Conservation (phyloP, 2,888 invertebrate genomes). For the Drosophila paramelanica region DNA sequence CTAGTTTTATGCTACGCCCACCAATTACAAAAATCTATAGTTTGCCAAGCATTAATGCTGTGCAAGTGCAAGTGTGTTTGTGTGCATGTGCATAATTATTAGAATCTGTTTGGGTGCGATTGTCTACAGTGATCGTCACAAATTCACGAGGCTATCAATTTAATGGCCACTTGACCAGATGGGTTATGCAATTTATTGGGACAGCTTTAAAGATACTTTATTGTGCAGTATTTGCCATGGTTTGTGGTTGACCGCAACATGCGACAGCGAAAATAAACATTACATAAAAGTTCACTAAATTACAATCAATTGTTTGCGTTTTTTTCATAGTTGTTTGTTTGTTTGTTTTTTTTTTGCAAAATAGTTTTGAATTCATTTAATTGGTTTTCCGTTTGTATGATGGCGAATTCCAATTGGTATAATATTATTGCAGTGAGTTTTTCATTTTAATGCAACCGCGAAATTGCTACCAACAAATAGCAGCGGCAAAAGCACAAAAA, state of each 20-base stretch:
- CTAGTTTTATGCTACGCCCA: no score
- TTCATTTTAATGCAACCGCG: slow-evolving; percentile 46
- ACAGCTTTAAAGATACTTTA: slow-evolving; percentile 15
- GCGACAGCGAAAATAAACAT: slow-evolving; percentile 25
- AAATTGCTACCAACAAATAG: slow-evolving; percentile 38
- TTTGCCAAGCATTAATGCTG: no score
- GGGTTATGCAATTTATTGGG: neutral
- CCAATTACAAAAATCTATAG: no score
- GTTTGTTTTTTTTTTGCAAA: no score
- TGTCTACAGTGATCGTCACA: neutral
- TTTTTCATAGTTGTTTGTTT: slow-evolving; percentile 20
- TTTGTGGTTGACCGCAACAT: slow-evolving; percentile 29
- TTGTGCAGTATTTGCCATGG: slow-evolving; percentile 8
- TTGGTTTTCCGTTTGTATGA: slow-evolving; percentile 43
- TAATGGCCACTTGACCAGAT: slow-evolving; percentile 5
- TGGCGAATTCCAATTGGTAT: slow-evolving; percentile 40
- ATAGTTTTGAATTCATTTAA: slow-evolving; percentile 51
- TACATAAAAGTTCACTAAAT: slow-evolving; percentile 43
- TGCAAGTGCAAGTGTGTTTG: no score
- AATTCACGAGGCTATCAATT: slow-evolving; percentile 6
- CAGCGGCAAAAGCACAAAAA: slow-evolving; percentile 8
- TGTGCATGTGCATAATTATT: no score
- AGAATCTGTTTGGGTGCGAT: neutral
- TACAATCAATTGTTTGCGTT: slow-evolving; percentile 28
- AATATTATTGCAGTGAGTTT: slow-evolving; percentile 28